Conservation (phyloP, 2,888 invertebrate genomes). For the Cryptosula pallasiana region DNA sequence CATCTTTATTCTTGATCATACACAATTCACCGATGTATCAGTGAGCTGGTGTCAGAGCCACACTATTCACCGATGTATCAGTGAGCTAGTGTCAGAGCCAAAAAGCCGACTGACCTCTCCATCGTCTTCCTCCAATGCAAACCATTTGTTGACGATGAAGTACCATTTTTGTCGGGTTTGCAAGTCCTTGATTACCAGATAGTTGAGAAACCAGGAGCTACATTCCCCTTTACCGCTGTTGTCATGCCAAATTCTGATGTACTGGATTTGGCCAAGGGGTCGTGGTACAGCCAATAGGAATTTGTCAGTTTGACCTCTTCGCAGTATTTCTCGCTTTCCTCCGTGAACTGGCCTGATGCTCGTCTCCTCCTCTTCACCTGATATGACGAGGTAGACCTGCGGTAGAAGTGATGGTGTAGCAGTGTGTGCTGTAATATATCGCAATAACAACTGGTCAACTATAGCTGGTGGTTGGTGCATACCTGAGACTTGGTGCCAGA, state of each 20-base stretch:
- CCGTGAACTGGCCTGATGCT: conserved; percentile 47
- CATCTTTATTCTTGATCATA: no score
- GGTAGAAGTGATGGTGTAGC: no score
- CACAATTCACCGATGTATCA: no score
- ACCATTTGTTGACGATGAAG: conserved; percentile 55
- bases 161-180: conserved; percentile 55
- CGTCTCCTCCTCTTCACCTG: conserved; percentile 55
- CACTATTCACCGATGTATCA: no score
- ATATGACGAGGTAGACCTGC: conserved; percentile 53
- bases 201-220: conserved; percentile 55
- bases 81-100: no score
- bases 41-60: no score
- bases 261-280: conserved; percentile 54
- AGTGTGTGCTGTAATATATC: no score
- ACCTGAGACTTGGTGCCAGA: conserved; percentile 52
- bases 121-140: conserved; percentile 57
- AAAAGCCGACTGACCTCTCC: no score
- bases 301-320: conserved; percentile 49
- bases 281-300: conserved; percentile 55
- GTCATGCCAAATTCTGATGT: conserved; percentile 57
- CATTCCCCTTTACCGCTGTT: conserved; percentile 54
- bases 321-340: conserved; percentile 49
- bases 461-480: no score
- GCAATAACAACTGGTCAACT: no score
- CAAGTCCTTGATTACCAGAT: conserved; percentile 54